Evolutionary conservation across 2,113 vertebrate genomes (phyloP).

Genomic region (Lophochroa leadbeateri): DNA sequence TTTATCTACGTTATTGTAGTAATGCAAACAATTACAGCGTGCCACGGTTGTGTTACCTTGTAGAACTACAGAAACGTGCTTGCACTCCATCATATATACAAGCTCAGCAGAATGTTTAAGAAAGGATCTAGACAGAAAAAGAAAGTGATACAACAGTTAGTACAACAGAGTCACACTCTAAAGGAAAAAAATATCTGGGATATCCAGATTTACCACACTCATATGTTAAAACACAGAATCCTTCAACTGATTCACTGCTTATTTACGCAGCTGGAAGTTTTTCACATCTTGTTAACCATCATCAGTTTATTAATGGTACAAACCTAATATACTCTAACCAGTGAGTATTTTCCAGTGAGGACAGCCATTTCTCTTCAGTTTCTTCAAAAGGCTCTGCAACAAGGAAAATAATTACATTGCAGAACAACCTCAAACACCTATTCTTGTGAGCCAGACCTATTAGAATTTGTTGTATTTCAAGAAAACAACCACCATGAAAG

Average conservation of each 20-base stretch:
- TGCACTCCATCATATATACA: conserved; percentile 87
- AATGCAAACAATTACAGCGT: not conserved
- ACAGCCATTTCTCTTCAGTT: conserved; percentile 93
- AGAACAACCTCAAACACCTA: not conserved
- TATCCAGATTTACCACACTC: not conserved
- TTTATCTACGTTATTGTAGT: not conserved
- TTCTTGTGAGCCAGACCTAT: not conserved
- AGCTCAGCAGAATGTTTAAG: conserved; percentile 91
- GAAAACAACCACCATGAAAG: not conserved
- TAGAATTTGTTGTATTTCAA: not conserved
- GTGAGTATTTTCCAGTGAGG: conserved; percentile 87
- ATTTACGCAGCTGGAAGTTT: not conserved
- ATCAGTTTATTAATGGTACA: not conserved
- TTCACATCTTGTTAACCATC: not conserved
- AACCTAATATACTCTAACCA: conserved; percentile 96
- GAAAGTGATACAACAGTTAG: not conserved
- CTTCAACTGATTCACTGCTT: not conserved
- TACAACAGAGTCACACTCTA: not conserved
- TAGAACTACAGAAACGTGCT: conserved; percentile 86
- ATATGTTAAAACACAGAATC: not conserved
- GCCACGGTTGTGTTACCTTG: conserved; percentile 80
- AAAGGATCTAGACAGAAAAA: conserved; percentile 77
- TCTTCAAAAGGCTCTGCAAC: conserved; percentile 90
- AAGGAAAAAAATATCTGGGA: not conserved
- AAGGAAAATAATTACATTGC: not conserved